Conservation (phyloP, 2,888 invertebrate species). For the Tribolium freemani region DNA sequence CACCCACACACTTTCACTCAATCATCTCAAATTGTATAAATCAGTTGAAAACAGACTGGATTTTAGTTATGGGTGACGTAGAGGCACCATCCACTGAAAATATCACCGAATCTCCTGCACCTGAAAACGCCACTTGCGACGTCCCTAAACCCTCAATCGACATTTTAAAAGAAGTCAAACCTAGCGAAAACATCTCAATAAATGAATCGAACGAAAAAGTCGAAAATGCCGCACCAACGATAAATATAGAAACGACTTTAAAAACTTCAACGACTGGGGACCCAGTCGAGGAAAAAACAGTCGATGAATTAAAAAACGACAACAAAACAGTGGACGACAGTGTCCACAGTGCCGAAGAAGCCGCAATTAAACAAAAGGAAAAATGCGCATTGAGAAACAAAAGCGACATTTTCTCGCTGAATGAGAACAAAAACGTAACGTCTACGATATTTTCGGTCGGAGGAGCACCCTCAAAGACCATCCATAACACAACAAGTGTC, state of each 20-base stretch:
- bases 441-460: constrained; percentile 44
- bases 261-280: background rate
- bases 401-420: constrained; percentile 58
- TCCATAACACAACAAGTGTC: background rate
- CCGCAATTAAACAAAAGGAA: background rate
- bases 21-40: background rate
- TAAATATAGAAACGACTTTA: background rate
- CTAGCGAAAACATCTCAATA: constrained; percentile 42
- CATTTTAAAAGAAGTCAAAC: constrained; percentile 40
- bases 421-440: constrained; percentile 38
- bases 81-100: constrained; percentile 4
- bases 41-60: background rate
- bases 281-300: background rate
- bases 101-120: background rate
- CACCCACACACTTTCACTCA: constrained; percentile 20
- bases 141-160: constrained; percentile 37
- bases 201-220: background rate
- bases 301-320: background rate
- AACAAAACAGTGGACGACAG: background rate
- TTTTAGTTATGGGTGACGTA: constrained; percentile 39
- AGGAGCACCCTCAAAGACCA: constrained; percentile 43
- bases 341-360: background rate
- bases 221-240: background rate
- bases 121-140: constrained; percentile 15
- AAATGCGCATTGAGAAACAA: constrained; percentile 44